Conservation (phyloP, 2,113 vertebrate species). For the Emydocephalus ijimae region DNA sequence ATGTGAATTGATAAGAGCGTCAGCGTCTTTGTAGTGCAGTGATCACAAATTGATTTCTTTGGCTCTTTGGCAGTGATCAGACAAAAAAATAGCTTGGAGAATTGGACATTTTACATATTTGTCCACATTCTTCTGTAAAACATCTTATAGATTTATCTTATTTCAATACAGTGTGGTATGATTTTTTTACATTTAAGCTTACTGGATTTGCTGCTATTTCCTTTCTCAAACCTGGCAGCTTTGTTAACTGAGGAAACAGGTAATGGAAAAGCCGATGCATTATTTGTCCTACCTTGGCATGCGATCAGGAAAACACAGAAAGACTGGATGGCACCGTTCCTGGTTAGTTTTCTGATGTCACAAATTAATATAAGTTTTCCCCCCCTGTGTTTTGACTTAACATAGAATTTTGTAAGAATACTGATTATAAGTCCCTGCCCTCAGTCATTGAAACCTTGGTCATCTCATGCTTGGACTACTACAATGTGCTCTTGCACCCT, state of each 20-base stretch:
- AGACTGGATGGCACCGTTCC: not conserved
- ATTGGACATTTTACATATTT: not conserved
- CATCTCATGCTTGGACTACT: no score
- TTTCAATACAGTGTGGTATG: not conserved
- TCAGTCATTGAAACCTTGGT: no score
- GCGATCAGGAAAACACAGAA: not conserved
- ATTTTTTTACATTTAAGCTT: not conserved
- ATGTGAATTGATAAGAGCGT: not conserved
- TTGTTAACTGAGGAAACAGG: not conserved
- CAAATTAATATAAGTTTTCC: not conserved
- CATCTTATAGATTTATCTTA: not conserved
- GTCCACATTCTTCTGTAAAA: not conserved
- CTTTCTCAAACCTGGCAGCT: not conserved
- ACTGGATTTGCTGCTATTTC: not conserved
- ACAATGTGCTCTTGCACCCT: no score
- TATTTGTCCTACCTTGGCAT: not conserved
- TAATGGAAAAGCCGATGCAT: not conserved
- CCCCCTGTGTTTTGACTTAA: not conserved
- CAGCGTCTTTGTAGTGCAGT: not conserved
- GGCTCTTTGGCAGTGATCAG: not conserved
- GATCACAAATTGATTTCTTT: not conserved
- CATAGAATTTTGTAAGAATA: constrained; percentile 12
- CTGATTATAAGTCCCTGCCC: no score
- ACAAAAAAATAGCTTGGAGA: not conserved
- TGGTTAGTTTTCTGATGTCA: not conserved